A percentile compares a stretch with the other conserved stretches of the same genome.
Evolutionary conservation across 1,140 invertebrate genomes (phyloP).

Genomic region (Chironomus tepperi): DNA sequence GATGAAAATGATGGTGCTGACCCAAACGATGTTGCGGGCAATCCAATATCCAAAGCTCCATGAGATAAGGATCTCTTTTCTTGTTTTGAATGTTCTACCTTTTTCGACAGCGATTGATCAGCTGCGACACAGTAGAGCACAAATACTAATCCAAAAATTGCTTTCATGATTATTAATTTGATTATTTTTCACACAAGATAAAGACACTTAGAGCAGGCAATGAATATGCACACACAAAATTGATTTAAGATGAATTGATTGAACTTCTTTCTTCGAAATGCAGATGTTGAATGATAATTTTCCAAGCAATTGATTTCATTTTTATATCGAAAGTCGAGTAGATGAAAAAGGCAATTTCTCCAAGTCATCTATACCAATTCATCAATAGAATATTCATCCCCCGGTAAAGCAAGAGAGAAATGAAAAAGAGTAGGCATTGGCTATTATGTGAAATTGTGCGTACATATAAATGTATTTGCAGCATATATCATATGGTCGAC

Average conservation of each 20-base stretch:
- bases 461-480: not conserved
- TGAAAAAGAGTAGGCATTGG: not conserved
- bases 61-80: not conserved
- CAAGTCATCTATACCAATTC: not conserved
- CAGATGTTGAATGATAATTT: constrained; percentile 23
- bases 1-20: not conserved
- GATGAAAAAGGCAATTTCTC: not conserved
- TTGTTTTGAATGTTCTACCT: not conserved
- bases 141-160: not conserved
- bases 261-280: constrained; percentile 3
- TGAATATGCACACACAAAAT: not conserved
- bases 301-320: not conserved
- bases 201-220: not conserved
- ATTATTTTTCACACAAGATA: not conserved
- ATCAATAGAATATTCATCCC: not conserved
- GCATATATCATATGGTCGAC: not conserved
- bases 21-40: not conserved
- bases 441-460: not conserved
- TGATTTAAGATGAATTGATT: not conserved
- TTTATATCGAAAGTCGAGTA: constrained; percentile 10
- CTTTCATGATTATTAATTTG: not conserved
- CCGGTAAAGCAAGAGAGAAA: not conserved
- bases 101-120: not conserved
- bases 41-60: not conserved
- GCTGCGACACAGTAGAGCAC: not conserved